Percentiles rank a stretch among this genome's conserved stretches.
Evolutionary conservation across 1,140 invertebrate genomes (phyloP).

Genomic region (Hyles euphorbiae): DNA sequence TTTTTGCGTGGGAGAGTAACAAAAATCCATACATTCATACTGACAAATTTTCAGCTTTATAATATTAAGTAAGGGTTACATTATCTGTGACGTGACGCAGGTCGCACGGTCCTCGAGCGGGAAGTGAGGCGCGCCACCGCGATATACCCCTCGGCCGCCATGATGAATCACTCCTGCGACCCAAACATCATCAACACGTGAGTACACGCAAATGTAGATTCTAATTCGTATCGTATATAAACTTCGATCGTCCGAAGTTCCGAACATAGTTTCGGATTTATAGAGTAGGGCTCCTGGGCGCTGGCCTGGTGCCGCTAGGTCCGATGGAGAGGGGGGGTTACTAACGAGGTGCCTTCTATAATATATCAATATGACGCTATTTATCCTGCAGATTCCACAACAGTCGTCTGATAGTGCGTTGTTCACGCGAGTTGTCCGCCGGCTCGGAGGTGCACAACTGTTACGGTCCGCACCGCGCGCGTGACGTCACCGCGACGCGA

Average conservation of each 20-base stretch:
- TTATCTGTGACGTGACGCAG: too few species aligned
- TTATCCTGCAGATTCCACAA: slow-evolving; percentile 48
- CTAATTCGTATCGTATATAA: too few species aligned
- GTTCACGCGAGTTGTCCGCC: slow-evolving; percentile 54
- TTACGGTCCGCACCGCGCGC: slow-evolving; percentile 83
- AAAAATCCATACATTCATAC: too few species aligned
- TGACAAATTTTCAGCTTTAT: too few species aligned
- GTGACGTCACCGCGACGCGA: slow-evolving; percentile 76
- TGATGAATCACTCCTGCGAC: slow-evolving; percentile 95
- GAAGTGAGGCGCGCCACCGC: slow-evolving; percentile 86
- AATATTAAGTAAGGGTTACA: too few species aligned
- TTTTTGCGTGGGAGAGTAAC: too few species aligned
- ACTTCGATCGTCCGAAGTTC: too few species aligned
- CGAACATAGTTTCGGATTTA: too few species aligned
- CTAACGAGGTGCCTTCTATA: too few species aligned
- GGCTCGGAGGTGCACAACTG: slow-evolving; percentile 84
- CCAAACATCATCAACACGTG: slow-evolving; percentile 88
- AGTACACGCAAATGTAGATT: slow-evolving; percentile 20
- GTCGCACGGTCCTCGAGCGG: slow-evolving; percentile 38
- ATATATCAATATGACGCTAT: background rate
- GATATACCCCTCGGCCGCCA: slow-evolving; percentile 90
- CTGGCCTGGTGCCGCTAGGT: too few species aligned
- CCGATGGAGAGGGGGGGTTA: too few species aligned
- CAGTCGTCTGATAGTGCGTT: slow-evolving; percentile 41
- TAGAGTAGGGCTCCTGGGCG: too few species aligned